Evolutionary conservation across 2,888 invertebrate species (phyloP).

Genomic region (Diarsia rubi): DNA sequence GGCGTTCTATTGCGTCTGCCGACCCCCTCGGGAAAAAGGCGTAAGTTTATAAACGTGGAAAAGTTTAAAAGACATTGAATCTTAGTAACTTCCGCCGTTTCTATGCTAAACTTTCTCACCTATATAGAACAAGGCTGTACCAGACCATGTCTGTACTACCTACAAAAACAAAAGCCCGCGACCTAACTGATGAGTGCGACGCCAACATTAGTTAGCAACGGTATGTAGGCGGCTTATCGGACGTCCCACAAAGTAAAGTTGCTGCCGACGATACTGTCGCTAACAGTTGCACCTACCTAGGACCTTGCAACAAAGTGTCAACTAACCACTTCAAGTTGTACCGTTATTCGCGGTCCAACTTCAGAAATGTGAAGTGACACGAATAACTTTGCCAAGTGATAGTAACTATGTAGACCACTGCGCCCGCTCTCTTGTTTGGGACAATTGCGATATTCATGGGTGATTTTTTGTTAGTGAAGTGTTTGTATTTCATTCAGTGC

Average conservation of each 20-base stretch:
- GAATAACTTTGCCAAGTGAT: constrained; percentile 81
- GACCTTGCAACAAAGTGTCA: constrained; percentile 86
- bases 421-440: constrained; percentile 57
- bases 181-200: constrained; percentile 52
- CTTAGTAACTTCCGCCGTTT: constrained; percentile 16
- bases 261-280: constrained; percentile 67
- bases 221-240: constrained; percentile 71
- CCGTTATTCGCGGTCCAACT: constrained; percentile 72
- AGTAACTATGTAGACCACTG: constrained; percentile 70
- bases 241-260: constrained; percentile 76
- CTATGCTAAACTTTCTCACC: constrained; percentile 26
- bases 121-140: constrained; percentile 22
- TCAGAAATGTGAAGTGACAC: constrained; percentile 77
- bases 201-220: constrained; percentile 65
- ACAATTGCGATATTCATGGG: constrained; percentile 40
- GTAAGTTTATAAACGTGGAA: not conserved
- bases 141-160: constrained; percentile 14
- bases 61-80: constrained; percentile 13
- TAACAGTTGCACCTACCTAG: constrained; percentile 79
- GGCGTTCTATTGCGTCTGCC: not conserved
- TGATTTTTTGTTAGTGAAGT: constrained; percentile 18
- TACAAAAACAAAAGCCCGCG: constrained; percentile 42
- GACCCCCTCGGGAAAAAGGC: not conserved
- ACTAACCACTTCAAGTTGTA: constrained; percentile 80
- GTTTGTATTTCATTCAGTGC: not conserved